A percentile compares a stretch with the other conserved stretches of the same genome.
These are phyloP conservation scores for Euwallacea fornicatus DNA, from an alignment of 1,140 invertebrate species.

Conservation along the genomic window DNA sequence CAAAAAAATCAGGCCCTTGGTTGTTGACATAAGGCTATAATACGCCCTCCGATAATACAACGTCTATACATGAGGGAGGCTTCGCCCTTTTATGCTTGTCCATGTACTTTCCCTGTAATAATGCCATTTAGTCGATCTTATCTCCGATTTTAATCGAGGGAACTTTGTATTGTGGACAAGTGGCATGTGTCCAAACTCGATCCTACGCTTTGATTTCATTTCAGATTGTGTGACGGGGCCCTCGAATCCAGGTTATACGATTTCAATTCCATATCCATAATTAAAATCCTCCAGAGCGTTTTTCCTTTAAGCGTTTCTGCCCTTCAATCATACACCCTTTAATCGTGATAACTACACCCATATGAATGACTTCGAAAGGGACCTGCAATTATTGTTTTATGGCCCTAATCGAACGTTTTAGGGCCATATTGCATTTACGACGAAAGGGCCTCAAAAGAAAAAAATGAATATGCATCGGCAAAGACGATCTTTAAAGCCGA, in stretches of 20 bases:
- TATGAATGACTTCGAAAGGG: constrained; percentile 24
- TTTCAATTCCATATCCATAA: constrained; percentile 6
- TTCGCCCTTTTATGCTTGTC: constrained; percentile 7
- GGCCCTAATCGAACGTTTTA: neutral
- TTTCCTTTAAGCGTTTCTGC: constrained; percentile 5
- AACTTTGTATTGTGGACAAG: constrained; percentile 31
- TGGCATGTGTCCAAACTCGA: constrained; percentile 32
- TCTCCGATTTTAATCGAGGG: constrained; percentile 25
- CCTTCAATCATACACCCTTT: constrained; percentile 24
- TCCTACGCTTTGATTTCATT: constrained; percentile 7
- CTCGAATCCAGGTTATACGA: neutral
- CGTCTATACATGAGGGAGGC: constrained; percentile 1
- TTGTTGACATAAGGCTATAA: constrained; percentile 32
- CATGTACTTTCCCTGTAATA: constrained; percentile 25
- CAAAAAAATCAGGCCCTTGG: neutral
- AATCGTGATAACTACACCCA: constrained; percentile 27
- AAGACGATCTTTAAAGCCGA: constrained; percentile 4
- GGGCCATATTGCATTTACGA: too few relatives aligned
- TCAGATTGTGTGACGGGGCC: neutral
- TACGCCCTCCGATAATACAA: constrained; percentile 20
- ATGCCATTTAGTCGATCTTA: constrained; percentile 32
- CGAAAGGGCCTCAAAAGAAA: neutral
- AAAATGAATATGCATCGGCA: constrained; percentile 15
- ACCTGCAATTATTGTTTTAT: constrained; percentile 23
- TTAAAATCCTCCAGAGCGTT: constrained; percentile 20